Evolutionary conservation across 2,797 vertebrate species (phyloP).

Genomic region (Schizopygopsis pylzovi): DNA sequence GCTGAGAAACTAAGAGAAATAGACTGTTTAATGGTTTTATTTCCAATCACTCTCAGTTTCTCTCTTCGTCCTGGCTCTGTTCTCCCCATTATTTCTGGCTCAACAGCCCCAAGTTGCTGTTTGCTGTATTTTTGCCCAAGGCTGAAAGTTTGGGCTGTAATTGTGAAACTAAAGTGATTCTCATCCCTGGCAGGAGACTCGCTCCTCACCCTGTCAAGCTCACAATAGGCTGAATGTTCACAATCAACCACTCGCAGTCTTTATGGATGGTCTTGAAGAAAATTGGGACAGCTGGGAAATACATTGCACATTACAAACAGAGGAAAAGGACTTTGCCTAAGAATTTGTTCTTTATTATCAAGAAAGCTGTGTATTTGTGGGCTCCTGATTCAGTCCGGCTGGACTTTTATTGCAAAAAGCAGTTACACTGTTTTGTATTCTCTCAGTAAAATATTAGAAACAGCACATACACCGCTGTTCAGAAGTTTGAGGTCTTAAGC

Average conservation of each 20-base stretch:
- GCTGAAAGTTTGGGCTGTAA: slow-evolving; percentile 65
- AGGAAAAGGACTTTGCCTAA: neutral
- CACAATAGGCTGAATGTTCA: slow-evolving; percentile 56
- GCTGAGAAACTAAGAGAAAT: slow-evolving; percentile 32
- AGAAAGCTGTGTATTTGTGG: neutral
- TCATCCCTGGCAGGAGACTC: slow-evolving; percentile 58
- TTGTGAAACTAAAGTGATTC: slow-evolving; percentile 67
- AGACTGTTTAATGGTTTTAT: slow-evolving; percentile 22
- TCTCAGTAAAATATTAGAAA: neutral
- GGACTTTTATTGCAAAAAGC: neutral
- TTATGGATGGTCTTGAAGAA: slow-evolving; percentile 70
- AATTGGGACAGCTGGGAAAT: slow-evolving; percentile 68
- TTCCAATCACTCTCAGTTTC: slow-evolving; percentile 11
- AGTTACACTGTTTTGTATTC: neutral
- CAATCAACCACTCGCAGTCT: slow-evolving; percentile 61
- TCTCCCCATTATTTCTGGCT: slow-evolving; percentile 22
- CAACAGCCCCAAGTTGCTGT: slow-evolving; percentile 32
- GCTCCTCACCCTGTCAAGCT: slow-evolving; percentile 59
- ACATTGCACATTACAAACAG: slow-evolving; percentile 37
- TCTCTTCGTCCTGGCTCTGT: slow-evolving; percentile 20
- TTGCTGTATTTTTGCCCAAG: slow-evolving; percentile 50
- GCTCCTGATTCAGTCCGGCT: neutral
- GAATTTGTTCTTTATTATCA: slow-evolving; percentile 30
- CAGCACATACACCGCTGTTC: neutral
- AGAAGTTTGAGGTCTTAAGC: neutral